Conservation (phyloP, 2,113 vertebrate genomes). For the Junco hyemalis region DNA sequence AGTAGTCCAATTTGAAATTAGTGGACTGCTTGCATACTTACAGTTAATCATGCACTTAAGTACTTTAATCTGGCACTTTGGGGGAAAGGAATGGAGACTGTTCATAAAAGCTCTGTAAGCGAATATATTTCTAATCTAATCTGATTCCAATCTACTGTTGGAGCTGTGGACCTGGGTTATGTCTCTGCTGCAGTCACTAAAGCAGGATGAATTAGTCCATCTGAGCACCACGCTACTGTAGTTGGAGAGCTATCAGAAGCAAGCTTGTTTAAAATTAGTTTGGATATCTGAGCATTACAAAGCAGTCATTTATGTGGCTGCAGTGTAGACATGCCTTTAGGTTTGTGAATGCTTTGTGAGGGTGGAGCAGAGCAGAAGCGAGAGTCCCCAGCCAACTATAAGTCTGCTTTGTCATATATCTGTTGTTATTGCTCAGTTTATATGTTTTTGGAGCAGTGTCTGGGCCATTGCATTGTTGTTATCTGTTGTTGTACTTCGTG, state of each 20-base stretch:
- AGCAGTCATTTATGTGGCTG: conserved; percentile 28
- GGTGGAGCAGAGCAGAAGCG: neutral
- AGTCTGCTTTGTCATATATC: neutral
- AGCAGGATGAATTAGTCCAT: conserved; percentile 30
- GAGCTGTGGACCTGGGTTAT: conserved; percentile 30
- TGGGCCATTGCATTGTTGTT: neutral
- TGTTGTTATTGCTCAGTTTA: neutral
- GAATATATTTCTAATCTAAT: conserved; percentile 60
- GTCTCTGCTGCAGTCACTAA: neutral
- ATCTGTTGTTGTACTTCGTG: neutral
- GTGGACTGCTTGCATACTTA: conserved; percentile 50
- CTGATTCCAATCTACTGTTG: conserved; percentile 42
- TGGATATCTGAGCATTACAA: conserved; percentile 27
- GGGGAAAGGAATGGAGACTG: conserved; percentile 47
- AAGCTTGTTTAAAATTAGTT: conserved; percentile 36
- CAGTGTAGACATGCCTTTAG: conserved; percentile 22
- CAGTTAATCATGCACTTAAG: conserved; percentile 51
- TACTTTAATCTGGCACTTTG: conserved; percentile 56
- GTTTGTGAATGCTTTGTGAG: conserved; percentile 33
- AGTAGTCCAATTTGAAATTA: conserved; percentile 52
- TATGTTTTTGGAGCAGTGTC: neutral
- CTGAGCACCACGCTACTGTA: neutral
- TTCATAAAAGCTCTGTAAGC: conserved; percentile 20
- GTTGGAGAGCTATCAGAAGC: conserved; percentile 30
- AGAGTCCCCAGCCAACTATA: neutral